Conservation (phyloP, 2,797 vertebrate genomes). For the Spinus pinus region DNA sequence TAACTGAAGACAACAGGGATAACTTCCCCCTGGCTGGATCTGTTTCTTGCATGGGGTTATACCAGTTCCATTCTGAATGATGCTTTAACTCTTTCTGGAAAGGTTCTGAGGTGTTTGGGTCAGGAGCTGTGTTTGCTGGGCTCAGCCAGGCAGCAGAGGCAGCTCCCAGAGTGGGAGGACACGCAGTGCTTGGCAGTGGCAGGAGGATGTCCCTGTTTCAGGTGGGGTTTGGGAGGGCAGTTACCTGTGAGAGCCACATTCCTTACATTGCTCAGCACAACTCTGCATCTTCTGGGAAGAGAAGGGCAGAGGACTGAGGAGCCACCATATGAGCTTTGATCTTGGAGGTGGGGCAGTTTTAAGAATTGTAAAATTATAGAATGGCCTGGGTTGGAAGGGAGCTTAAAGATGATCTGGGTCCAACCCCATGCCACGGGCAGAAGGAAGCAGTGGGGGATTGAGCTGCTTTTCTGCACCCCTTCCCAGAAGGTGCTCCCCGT, state of each 20-base stretch:
- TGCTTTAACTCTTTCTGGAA: not conserved
- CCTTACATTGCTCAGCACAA: not conserved
- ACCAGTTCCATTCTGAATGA: not conserved
- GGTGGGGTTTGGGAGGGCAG: not conserved
- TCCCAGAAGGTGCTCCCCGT: accelerated
- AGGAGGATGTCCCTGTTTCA: not conserved
- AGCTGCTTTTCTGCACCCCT: not conserved
- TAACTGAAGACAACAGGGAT: not conserved
- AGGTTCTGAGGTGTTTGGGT: not conserved
- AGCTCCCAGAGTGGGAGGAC: not conserved
- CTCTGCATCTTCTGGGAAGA: not conserved
- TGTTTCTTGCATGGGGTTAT: not conserved
- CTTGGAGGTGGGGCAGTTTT: not conserved
- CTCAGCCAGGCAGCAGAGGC: not conserved
- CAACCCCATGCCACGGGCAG: accelerated
- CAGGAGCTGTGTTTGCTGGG: not conserved
- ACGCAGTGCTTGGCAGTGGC: not conserved
- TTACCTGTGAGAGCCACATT: not conserved
- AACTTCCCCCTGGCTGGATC: not conserved
- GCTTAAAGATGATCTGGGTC: not conserved
- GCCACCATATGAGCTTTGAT: accelerated
- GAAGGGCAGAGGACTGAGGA: not conserved
- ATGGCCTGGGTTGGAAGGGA: not conserved
- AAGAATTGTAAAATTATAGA: not conserved
- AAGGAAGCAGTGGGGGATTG: not conserved